A percentile compares a stretch with the other conserved stretches of the same genome.
These are phyloP conservation scores for Turritopsis dohrnii DNA, from an alignment of 30 jellyfish, hydroid and myxozoan genomes.

Conservation along the genomic window DNA sequence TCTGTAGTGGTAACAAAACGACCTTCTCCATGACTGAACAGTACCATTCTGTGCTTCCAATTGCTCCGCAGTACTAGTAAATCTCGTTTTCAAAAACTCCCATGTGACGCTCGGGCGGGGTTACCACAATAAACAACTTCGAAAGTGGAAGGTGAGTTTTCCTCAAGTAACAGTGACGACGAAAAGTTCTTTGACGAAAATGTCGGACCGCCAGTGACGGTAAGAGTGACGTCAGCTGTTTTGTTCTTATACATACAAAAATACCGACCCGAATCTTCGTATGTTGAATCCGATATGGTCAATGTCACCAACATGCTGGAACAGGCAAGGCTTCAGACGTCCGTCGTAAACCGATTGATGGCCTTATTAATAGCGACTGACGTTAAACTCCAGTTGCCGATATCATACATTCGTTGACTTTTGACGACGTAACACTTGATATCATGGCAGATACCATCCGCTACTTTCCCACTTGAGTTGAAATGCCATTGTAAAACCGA, in stretches of 20 bases:
- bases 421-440: slow-evolving; percentile 19
- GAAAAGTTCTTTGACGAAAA: not conserved
- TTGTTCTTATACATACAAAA: not conserved
- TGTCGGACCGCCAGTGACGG: slow-evolving; percentile 14
- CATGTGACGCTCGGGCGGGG: slow-evolving; percentile 6
- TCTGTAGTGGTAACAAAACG: not conserved
- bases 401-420: not conserved
- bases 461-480: not conserved
- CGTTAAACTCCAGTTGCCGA: slow-evolving; percentile 7
- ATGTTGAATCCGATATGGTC: slow-evolving; percentile 5
- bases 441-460: not conserved
- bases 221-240: not conserved
- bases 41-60: not conserved
- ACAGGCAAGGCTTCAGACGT: not conserved
- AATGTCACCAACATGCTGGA: not conserved
- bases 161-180: not conserved
- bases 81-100: not conserved
- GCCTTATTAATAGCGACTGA: not conserved
- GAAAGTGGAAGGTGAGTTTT: not conserved
- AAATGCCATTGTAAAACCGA: not conserved
- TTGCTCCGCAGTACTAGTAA: not conserved
- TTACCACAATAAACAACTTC: slow-evolving; percentile 19
- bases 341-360: slow-evolving; percentile 1
- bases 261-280: slow-evolving; percentile 5
- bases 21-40: not conserved